Evolutionary conservation across 2,797 vertebrate species (phyloP), one percentile per base, ranked within the genome.

Genomic region (Sebastes iracundus): DNA sequence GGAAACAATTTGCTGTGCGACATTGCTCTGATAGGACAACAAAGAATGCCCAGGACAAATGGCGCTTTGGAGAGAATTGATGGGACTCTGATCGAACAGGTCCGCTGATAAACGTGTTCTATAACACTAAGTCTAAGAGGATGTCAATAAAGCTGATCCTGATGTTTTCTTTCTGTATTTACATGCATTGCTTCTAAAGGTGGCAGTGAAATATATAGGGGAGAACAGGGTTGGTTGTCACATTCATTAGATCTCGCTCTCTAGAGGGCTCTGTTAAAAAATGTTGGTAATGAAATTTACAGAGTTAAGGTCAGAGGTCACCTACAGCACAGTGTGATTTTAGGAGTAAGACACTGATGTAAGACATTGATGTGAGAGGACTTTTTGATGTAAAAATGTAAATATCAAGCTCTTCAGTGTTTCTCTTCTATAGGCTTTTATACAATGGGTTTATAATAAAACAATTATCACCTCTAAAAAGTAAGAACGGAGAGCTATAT

Each of bases 1-100:
- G 88, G 80, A 87, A 90, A 87, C 92, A 91, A 93, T 95, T 95
- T 94, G 88, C 89, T 46, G 79, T 60, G 85, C 46, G 82, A 81
- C 88, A 82, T 78, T 75, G 80, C 79, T 86, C 75, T 80, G 88
- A 90, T 84, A 87, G 87, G 77, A 92, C 83, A 92, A 93, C 91
- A 91, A 89, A 88, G 89, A 83, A 60, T 79, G 38, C 38, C 10
- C 63, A 75, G 82, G 80, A 94, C 85, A 86, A 93, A 94, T 77
- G 75, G 82, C 72, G 90, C 86, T 80, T 90, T 84, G 16, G 74
- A 9, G 65, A 14, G 75, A 75, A 88, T 73, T 88, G 87, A 93
- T 89, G 76, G 81, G 32, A 59, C 69, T 82, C 28, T 32, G 71
- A 90, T 85, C 33, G 71, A 84, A 87, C 81, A 75, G 52, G 27